Evolutionary conservation across 1,140 invertebrate species (phyloP).

Genomic region (Drosophila obscura): DNA sequence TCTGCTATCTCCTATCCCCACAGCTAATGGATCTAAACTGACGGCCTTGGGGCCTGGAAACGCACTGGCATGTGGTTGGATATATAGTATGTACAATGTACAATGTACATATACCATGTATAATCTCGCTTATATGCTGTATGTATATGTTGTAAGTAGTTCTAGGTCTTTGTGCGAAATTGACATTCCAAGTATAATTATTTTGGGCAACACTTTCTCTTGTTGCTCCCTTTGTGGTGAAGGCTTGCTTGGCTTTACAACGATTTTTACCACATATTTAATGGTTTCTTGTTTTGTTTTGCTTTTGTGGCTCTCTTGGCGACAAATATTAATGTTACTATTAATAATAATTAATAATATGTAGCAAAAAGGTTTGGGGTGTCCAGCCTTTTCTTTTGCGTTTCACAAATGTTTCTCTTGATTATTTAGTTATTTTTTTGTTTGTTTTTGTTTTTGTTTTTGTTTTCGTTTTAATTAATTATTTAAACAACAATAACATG

Average conservation of each 20-base stretch:
- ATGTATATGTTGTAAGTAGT: slow-evolving; percentile 1
- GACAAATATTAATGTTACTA: slow-evolving; percentile 23
- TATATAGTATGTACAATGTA: neutral
- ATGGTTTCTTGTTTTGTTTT: slow-evolving; percentile 1
- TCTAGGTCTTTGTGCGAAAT: slow-evolving; percentile 34
- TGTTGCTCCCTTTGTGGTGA: neutral
- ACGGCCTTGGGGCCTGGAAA: slow-evolving; percentile 1
- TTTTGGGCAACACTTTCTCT: slow-evolving; percentile 9
- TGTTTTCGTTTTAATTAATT: slow-evolving; percentile 37
- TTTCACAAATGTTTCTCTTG: slow-evolving; percentile 18
- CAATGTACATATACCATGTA: slow-evolving; percentile 21
- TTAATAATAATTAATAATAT: slow-evolving; percentile 4
- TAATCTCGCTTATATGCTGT: slow-evolving; percentile 2
- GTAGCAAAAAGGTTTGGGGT: slow-evolving; percentile 25
- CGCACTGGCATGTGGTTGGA: slow-evolving; percentile 1
- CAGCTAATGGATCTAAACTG: no score
- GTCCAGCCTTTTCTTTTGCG: slow-evolving; percentile 12
- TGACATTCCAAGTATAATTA: slow-evolving; percentile 32
- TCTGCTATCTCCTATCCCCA: no score
- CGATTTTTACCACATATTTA: neutral
- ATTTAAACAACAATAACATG: slow-evolving; percentile 75
- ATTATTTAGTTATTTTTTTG: slow-evolving; percentile 19
- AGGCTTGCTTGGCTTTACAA: slow-evolving; percentile 12
- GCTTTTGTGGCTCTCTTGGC: slow-evolving; percentile 7
- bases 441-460: slow-evolving; percentile 35